phyloP scores from a whole-genome alignment of 2,888 invertebrate species.

The Bedellia somnulentella region DNA sequence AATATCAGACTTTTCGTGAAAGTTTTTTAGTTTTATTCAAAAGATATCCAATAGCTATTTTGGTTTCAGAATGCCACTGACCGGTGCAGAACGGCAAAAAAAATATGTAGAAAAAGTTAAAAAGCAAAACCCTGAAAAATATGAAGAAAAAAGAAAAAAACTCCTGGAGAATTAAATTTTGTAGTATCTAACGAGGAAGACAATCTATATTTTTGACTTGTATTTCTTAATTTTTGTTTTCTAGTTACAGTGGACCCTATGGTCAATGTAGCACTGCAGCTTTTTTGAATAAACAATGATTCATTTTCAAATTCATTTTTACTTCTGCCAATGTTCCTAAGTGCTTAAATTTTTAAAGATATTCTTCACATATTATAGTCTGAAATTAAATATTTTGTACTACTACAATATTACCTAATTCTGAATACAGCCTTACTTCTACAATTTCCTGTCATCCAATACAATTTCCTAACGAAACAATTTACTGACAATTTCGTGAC shows the following conservation, averaged over 20 bases:
- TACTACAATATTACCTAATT: slow-evolving; percentile 1
- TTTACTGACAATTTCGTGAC: slow-evolving; percentile 11
- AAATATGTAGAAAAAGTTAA: too few species aligned
- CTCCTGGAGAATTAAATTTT: too few species aligned
- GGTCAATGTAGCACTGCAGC: slow-evolving; percentile 4
- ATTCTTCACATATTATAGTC: slow-evolving; percentile 6
- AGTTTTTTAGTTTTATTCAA: too few species aligned
- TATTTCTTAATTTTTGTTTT: slow-evolving; percentile 2
- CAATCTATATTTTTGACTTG: slow-evolving; percentile 1
- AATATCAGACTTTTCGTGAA: too few species aligned
- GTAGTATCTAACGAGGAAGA: slow-evolving; percentile 3
- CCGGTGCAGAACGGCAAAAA: too few species aligned
- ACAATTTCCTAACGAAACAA: slow-evolving; percentile 8
- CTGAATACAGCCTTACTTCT: slow-evolving; percentile 8
- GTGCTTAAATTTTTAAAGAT: slow-evolving; percentile 6
- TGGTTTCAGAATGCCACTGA: too few species aligned
- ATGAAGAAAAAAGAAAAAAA: too few species aligned
- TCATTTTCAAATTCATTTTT: slow-evolving; percentile 6
- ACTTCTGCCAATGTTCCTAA: slow-evolving; percentile 3
- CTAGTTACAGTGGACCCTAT: slow-evolving; percentile 1
- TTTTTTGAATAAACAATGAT: slow-evolving; percentile 6
- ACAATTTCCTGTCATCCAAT: slow-evolving; percentile 9
- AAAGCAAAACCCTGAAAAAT: too few species aligned
- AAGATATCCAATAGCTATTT: too few species aligned
- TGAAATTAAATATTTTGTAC: slow-evolving; percentile 3